Evolutionary conservation across 2,797 vertebrate genomes (phyloP), one percentile per base, ranked within the genome.

Genomic region (Apogon talboti): DNA sequence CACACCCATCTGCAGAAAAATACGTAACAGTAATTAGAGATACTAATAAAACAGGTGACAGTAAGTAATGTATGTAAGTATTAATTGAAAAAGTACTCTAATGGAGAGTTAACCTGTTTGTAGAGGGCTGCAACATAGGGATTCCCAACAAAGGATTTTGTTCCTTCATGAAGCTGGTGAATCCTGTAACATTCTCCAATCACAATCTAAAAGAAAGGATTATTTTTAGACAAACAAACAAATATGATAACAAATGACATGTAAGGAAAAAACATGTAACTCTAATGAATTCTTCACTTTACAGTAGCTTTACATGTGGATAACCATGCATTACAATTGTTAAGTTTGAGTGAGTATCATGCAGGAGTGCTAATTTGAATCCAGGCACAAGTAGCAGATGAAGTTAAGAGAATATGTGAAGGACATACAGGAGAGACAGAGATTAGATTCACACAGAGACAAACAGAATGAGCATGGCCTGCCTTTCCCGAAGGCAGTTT

Each of bases 171-270:
- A 69, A 98, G 92, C 66, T 96, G 96, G 69, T 95, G 94, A 90
- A 98, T 96, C 79, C 96, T 95, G 92, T 94, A 98, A 91, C 96
- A 97, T 78, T 99, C 98, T 21, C 96, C 96, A 0, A 96, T 97
- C 69, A 97, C 95, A 50, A 99, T 98, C 98, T 98, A 88, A 8
- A 79, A 70, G 33, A 59, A 40, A 78, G 45, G 6, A 48, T 33
- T 9, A 35, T 9, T 66, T 60, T 55, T 51, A 72, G 16, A 70
- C 35, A 62, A 60, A 58, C 35, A 59, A 0, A 24, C 10, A 0
- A 46, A 38, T 56, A 3, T 6, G 0, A 58, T 18, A 18, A 14
- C 14, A 67, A 35, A 21, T 6, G 19, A 8, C 24, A 28, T 28
- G 4, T 5, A 28, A 28, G 46, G 4, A 54, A 13, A 28, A 5